phyloP scores from a whole-genome alignment of 2,113 vertebrate species.

The Naja naja region DNA sequence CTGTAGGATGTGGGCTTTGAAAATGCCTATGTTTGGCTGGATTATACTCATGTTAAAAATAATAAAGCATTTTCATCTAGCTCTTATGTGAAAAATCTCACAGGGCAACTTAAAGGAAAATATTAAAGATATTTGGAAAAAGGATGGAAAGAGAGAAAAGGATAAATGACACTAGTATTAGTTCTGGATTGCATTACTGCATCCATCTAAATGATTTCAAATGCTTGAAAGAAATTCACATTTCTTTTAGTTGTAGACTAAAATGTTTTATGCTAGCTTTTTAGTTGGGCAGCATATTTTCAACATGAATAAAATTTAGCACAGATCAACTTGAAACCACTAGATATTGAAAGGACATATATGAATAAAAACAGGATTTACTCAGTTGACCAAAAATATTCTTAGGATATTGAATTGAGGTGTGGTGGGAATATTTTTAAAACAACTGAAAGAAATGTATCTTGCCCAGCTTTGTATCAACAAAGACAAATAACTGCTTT shows the following conservation, averaged over 20 bases:
- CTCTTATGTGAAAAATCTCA: not conserved
- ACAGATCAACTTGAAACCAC: not conserved
- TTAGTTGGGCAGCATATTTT: not conserved
- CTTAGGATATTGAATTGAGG: not conserved
- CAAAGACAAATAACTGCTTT: not conserved
- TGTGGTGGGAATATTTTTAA: not conserved
- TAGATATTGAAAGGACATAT: not conserved
- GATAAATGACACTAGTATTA: not conserved
- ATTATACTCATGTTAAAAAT: not conserved
- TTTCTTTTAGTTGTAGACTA: not conserved
- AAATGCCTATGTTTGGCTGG: not conserved
- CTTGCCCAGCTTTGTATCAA: not conserved
- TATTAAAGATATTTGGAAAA: not conserved
- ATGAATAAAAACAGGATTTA: not conserved
- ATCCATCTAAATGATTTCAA: not conserved
- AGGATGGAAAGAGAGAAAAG: not conserved
- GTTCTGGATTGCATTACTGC: not conserved
- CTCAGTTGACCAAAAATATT: not conserved
- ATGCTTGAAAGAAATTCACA: not conserved
- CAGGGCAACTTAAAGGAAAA: not conserved
- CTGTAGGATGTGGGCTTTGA: not conserved
- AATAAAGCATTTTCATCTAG: not conserved
- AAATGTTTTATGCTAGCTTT: not conserved
- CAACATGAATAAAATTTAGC: not conserved
- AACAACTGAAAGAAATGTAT: not conserved